These are phyloP conservation scores for Bufotes viridis DNA, from an alignment of 2,797 vertebrate species.

Conservation along the genomic window DNA sequence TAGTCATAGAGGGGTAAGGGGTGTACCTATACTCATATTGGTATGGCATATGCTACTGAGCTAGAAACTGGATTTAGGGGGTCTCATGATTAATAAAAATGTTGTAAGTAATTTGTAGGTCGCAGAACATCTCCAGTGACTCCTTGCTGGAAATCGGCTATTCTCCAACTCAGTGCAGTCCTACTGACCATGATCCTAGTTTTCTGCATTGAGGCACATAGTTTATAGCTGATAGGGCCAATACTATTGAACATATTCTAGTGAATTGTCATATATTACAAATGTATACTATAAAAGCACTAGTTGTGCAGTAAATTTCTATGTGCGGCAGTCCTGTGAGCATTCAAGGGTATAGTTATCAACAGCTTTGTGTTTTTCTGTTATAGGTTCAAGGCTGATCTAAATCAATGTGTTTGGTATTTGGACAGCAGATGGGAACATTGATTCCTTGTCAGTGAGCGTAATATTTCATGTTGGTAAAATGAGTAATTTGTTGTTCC, in stretches of 20 bases:
- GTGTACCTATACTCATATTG: too few relatives aligned
- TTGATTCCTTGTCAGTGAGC: slow-evolving; percentile 39
- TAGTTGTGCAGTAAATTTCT: not conserved
- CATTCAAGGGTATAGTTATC: slow-evolving; percentile 44
- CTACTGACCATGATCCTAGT: not conserved
- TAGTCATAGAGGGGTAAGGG: too few relatives aligned
- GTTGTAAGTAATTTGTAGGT: too few relatives aligned
- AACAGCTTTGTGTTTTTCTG: slow-evolving; percentile 11
- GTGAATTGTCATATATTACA: not conserved
- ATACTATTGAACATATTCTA: not conserved
- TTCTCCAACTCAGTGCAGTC: not conserved
- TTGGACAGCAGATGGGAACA: slow-evolving; percentile 38
- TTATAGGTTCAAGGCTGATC: slow-evolving; percentile 52
- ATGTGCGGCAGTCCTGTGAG: not conserved
- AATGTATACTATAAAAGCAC: not conserved
- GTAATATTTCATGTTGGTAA: slow-evolving; percentile 45
- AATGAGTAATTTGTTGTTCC: slow-evolving; percentile 40
- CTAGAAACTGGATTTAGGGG: too few relatives aligned
- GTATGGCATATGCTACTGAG: too few relatives aligned
- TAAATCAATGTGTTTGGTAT: slow-evolving; percentile 56
- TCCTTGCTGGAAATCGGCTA: too few relatives aligned
- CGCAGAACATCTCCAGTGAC: too few relatives aligned
- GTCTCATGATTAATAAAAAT: too few relatives aligned
- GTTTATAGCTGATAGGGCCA: not conserved
- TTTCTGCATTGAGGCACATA: not conserved